Base-by-base conservation (phyloP, 2,888 invertebrate species). In the Rhagophthalmus giganteus region DNA sequence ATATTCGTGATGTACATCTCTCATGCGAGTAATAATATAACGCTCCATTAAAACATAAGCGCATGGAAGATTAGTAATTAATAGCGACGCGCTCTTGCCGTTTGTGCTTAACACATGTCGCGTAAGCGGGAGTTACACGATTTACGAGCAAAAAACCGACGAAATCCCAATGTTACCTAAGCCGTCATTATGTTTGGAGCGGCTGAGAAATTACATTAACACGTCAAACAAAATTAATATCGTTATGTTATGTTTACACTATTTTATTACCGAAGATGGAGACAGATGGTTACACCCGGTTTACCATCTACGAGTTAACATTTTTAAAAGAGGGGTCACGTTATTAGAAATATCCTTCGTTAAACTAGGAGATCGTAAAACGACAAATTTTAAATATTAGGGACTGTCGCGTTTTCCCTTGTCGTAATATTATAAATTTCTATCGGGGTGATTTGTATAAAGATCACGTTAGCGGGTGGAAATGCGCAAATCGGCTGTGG, bases 31-130 rank as follows among this genome's bases (percentile, higher is more conserved):
- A 65, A 65, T 66, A 65, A 66, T 65, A 20, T 20, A 66, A 65
- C 64, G 64, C 65, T 64, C 64, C 63, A 66, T 66, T 66, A 67
- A 66, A 67, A 66, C 64, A 62, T 66, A 66, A 66, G 66, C 64
- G 62, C 62, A 60, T 59, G 60, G 60, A 61, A 64, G 66, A 66
- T 68, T 64, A 66, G 66, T 67, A 68, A 68, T 65, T 67, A 66
- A 66, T 65, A 62, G 60, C 57, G 39, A 30, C 47, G 46, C 44
- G 50, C 55, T 51, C 57, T 54, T 47, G 32, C 35, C 16, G 35
- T 33, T 47, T 26, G 13, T 39, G 33, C 33, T 32, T 44, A 54
- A 34, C 37, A 38, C 34, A 53, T 45, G 49, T 49, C 40, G 31
- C 30, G 31, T 27, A 34, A 13, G 44, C 38, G 34, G 31, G 39